Evolutionary conservation across 1,140 invertebrate genomes (phyloP).

Genomic region (Achroia grisella): DNA sequence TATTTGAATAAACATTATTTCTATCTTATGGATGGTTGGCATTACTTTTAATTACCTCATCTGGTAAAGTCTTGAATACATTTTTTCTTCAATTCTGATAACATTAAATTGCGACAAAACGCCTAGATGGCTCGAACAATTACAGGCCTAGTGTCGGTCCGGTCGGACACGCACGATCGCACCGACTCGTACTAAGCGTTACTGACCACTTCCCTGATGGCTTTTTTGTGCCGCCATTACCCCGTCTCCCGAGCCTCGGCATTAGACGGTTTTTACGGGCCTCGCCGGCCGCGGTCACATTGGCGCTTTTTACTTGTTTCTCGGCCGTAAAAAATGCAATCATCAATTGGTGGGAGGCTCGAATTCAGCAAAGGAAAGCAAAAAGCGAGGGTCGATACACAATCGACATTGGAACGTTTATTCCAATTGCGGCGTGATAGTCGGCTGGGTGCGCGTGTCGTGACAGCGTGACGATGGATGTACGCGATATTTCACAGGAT

Average conservation of each 20-base stretch:
- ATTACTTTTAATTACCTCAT: too few relatives aligned
- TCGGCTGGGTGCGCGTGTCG: neutral
- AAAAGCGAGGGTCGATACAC: conserved; percentile 3
- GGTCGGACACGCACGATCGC: conserved; percentile 1
- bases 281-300: neutral
- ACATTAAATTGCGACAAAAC: too few relatives aligned
- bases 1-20: too few relatives aligned
- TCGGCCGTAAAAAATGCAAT: neutral
- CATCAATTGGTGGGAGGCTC: neutral
- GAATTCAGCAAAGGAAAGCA: neutral
- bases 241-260: neutral
- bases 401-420: neutral
- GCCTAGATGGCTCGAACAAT: too few relatives aligned
- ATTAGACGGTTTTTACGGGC: neutral
- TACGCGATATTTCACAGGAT: neutral
- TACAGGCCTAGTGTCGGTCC: neutral
- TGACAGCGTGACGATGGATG: neutral
- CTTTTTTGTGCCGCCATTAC: neutral
- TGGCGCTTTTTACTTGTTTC: conserved; percentile 1
- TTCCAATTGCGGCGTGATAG: neutral
- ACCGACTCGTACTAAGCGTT: too few relatives aligned
- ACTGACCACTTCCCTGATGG: neutral
- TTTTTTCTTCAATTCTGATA: too few relatives aligned
- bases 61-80: too few relatives aligned
- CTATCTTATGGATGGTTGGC: too few relatives aligned